Conservation (phyloP, 2,888 invertebrate genomes). For the Entomobrya multifasciata region DNA sequence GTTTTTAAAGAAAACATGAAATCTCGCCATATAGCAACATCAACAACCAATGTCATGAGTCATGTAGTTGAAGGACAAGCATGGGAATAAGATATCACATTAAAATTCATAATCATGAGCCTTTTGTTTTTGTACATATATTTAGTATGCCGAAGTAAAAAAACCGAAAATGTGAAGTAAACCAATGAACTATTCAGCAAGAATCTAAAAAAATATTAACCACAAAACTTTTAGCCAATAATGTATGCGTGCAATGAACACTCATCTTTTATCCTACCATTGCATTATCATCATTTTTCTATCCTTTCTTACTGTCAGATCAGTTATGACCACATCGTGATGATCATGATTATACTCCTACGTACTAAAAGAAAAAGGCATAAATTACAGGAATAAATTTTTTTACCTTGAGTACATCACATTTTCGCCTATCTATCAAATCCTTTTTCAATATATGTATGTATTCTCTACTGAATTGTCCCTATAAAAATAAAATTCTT, state of each 20-base stretch:
- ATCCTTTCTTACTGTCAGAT: not conserved
- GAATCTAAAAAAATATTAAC: slow-evolving; percentile 4
- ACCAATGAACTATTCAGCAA: not conserved
- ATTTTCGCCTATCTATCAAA: slow-evolving; percentile 25
- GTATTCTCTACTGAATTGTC: not conserved
- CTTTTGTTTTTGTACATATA: not conserved
- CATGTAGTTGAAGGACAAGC: slow-evolving; percentile 66
- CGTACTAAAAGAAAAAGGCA: not conserved
- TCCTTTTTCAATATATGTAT: not conserved
- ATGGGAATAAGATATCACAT: slow-evolving; percentile 64
- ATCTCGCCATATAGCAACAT: slow-evolving; percentile 7
- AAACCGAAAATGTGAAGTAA: not conserved
- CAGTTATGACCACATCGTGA: not conserved
- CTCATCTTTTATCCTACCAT: too few relatives aligned
- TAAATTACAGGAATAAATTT: slow-evolving; percentile 38
- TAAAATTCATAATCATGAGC: slow-evolving; percentile 41
- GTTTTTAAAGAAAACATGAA: too few relatives aligned
- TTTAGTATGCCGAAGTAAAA: slow-evolving; percentile 1
- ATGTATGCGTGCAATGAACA: not conserved
- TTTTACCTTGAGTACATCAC: not conserved
- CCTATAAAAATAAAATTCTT: not conserved
- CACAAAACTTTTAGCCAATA: slow-evolving; percentile 18
- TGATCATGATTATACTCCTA: slow-evolving; percentile 3
- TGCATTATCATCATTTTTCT: not conserved
- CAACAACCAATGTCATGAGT: not conserved